These are phyloP conservation scores for Petromus typicus DNA, from an alignment of 2,113 vertebrate genomes.

Conservation along the genomic window DNA sequence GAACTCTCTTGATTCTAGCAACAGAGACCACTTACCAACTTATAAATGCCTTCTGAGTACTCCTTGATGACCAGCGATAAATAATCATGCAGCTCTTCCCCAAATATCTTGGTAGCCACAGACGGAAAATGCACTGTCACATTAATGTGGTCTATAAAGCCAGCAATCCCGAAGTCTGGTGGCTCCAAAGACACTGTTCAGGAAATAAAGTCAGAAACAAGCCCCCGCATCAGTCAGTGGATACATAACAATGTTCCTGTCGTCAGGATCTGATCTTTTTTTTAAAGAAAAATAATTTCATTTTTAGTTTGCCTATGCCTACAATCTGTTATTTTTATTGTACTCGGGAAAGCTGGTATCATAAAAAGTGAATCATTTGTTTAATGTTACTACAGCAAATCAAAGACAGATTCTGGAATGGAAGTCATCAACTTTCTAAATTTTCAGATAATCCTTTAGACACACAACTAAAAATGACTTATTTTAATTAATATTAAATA, in stretches of 20 bases:
- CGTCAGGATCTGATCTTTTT: background rate
- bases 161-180: slow-evolving; percentile 79
- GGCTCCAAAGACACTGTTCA: slow-evolving; percentile 78
- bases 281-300: background rate
- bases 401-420: background rate
- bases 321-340: background rate
- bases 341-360: background rate
- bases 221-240: too few relatives aligned
- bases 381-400: background rate
- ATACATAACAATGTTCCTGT: accelerated
- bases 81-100: background rate
- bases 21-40: slow-evolving; percentile 34
- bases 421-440: background rate
- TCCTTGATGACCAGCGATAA: background rate
- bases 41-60: background rate
- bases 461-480: background rate
- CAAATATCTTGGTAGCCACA: accelerated
- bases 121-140: slow-evolving; percentile 80
- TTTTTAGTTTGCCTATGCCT: background rate
- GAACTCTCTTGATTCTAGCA: background rate
- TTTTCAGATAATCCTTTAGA: background rate
- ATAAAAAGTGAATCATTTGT: background rate
- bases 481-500: too few relatives aligned
- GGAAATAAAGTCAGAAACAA: slow-evolving; percentile 17
- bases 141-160: slow-evolving; percentile 73